A percentile compares a stretch with the other conserved stretches of the same genome.
Conservation (phyloP, 2,797 vertebrate species). For the Pantherophis vulpinus region DNA sequence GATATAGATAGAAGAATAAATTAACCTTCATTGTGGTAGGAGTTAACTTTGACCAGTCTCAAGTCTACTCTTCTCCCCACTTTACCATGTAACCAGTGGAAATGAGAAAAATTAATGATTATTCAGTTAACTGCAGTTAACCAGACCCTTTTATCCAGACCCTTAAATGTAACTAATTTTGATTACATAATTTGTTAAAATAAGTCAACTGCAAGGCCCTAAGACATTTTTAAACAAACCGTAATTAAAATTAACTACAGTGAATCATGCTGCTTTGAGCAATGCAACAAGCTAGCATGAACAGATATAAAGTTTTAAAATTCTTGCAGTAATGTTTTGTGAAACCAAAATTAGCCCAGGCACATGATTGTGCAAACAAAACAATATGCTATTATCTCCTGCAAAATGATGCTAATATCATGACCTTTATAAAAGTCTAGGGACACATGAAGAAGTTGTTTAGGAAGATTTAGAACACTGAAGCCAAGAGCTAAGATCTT, state of each 20-base stretch:
- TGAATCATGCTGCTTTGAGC: background rate
- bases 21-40: background rate
- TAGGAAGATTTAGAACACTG: conserved; percentile 2
- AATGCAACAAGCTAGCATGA: background rate
- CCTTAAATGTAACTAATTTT: background rate
- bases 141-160: background rate
- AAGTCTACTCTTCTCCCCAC: background rate
- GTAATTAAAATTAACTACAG: background rate
- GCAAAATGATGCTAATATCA: background rate
- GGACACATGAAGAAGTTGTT: background rate
- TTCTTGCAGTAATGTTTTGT: background rate
- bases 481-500: conserved; percentile 24
- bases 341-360: background rate
- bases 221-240: background rate
- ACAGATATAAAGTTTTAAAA: background rate
- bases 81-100: too few relatives aligned
- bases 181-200: background rate
- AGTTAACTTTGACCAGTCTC: background rate
- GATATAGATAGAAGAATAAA: background rate
- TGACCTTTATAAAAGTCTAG: background rate
- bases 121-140: background rate
- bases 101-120: background rate
- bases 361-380: background rate
- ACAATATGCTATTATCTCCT: background rate
- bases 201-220: background rate